Evolutionary conservation across 2,888 invertebrate genomes (phyloP).

Genomic region (Papilio demoleus): DNA sequence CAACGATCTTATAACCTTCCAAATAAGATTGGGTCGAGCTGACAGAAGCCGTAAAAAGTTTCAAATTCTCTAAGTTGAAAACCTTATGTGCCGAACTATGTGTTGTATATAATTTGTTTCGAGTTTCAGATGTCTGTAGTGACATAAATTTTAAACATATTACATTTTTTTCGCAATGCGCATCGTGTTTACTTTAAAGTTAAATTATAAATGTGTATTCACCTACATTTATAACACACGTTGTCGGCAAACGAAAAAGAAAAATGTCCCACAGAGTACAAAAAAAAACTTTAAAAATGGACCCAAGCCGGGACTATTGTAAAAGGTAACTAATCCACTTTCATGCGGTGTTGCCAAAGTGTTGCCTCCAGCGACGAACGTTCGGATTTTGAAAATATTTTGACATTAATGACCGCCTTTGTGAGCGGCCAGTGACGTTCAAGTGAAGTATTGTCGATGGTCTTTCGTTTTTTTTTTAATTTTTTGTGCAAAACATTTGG

Average conservation of each 20-base stretch:
- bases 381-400: constrained; percentile 81
- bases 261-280: constrained; percentile 40
- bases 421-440: constrained; percentile 63
- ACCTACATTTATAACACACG: constrained; percentile 20
- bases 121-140: too few species aligned
- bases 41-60: too few species aligned
- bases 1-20: too few species aligned
- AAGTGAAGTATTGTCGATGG: constrained; percentile 58
- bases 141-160: too few species aligned
- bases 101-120: too few species aligned
- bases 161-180: neutral
- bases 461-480: constrained; percentile 38
- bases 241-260: constrained; percentile 48
- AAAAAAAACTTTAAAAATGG: constrained; percentile 27
- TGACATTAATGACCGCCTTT: constrained; percentile 78
- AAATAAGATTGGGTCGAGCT: too few species aligned
- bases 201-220: neutral
- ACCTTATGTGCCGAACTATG: too few species aligned
- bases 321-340: constrained; percentile 44
- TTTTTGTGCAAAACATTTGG: constrained; percentile 48
- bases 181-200: neutral
- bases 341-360: constrained; percentile 66
- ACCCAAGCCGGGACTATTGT: constrained; percentile 36
- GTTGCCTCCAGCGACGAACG: constrained; percentile 65
- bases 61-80: too few species aligned